Base-by-base conservation (phyloP, 2,888 invertebrate species). In the Arrhopalites spinosus region DNA sequence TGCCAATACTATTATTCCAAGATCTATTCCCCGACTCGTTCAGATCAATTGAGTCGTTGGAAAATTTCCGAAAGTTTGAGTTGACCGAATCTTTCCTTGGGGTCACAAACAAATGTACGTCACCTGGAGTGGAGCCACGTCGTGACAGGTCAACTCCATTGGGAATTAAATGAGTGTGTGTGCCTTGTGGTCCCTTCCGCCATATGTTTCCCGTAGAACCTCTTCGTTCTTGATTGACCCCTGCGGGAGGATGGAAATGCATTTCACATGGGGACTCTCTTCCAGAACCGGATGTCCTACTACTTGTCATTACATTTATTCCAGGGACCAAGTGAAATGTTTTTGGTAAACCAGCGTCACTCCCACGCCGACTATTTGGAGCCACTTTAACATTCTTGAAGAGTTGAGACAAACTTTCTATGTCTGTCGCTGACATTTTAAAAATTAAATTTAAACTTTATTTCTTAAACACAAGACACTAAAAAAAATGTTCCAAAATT, bases 181-280 rank as follows among this genome's bases (percentile, higher is more conserved):
- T 79, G 0, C 81, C 80, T n/a, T n/a, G 36, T 36, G 36, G 36
- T 7, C 11, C 11, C 67, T 83, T 83, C 50, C 80, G 66, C 81
- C 82, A 81, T 61, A 83, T 82, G 61, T 83, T 83, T 45, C 82
- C 82, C 3, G 82, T 83, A 11, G 82, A 82, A 8, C 83, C 82
- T 30, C 83, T 63, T 29, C 83, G 59, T 74, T 82, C 82, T 13
- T 75, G 76, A 43, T 78, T 77, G 11, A 80, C 74, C 15, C 78
- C 80, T 2, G 78, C 74, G 13, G 80, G 78, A 25, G 79, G 63
- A 53, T 78, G 81, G 8, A 78, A 74, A 36, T 81, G 81, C 29
- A 81, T 63, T 63, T 80, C 80, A 69, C 82, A 82, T 17, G 80
- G 80, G n/a, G 78, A 80, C 50, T 81, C 81, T 8, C 78, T 23